Evolutionary conservation across 2,888 invertebrate genomes (phyloP), one percentile per base, ranked within the genome.

Genomic region (Watsonalla binaria): DNA sequence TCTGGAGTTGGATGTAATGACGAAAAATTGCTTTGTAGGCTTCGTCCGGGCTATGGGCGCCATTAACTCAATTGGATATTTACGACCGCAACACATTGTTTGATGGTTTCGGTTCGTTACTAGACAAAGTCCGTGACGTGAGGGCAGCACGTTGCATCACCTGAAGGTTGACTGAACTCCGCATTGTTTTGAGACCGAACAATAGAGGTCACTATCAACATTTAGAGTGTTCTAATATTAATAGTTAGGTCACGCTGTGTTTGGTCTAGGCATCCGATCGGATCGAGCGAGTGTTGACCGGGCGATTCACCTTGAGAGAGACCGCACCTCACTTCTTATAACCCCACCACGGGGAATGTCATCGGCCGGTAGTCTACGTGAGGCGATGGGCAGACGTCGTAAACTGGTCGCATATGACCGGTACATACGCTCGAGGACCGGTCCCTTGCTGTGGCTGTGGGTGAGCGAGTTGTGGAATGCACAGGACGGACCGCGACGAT

Each of bases 381-480:
- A 70, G 76, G 62, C 62, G 68, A 72, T 66, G 68, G 58, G 72
- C 65, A 62, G 67, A 65, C 81, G 70, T 70, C 74, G 63, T 59
- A 74, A 85, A 77, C 75, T 75, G 78, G 78, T 54, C 74, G 89
- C 60, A 65, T 86, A 70, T 61, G 68, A 72, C 66, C 72, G 80
- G 84, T 82, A 86, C 78, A 84, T 89, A 86, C 82, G 86, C 80
- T 82, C 79, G 77, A 79, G 66, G 90, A 90, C 90, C 89, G 88
- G 90, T 90, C 90, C 76, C 71, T 62, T 74, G 70, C 86, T 90
- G 88, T 90, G 89, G 70, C 86, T 90, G 88, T 90, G 89, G 90
- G 90, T 90, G 89, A 90, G 86, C 88, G 79, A 84, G 89, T 87
- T 82, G 81, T 78, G 90, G 90, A 89, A 90, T 90, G 90, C 83